Evolutionary conservation across 2,113 vertebrate genomes (phyloP), one percentile per base, ranked within the genome.

Genomic region (Piaya cayana): DNA sequence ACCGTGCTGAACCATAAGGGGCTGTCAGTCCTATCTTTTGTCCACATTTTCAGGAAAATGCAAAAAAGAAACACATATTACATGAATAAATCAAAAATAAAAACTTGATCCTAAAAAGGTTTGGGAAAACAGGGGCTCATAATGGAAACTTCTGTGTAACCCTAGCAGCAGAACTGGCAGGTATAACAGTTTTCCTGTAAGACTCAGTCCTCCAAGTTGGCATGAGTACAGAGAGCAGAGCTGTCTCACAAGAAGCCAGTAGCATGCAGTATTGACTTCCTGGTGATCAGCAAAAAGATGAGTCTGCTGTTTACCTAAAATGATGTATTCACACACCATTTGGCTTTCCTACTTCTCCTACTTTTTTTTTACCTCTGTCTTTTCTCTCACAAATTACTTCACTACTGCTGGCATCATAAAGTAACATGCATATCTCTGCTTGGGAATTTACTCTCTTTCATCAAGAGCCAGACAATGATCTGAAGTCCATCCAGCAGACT

Each of bases 11-110:
- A 69, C 75, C 10, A n/a, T 43, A 81, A 47, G 68, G 32, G 60
- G 56, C 17, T 92, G 91, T 29, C 91, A 92, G 23, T 88, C 60
- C 86, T 81, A 9, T 65, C 37, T 83, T 95, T 93, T 86, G 85
- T 82, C 68, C 68, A 77, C 21, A 76, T 78, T 85, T 93, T 91
- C 63, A 69, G 55, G 37, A 82, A 84, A 19, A 70, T 22, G 19
- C 56, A 75, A 91, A 71, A 91, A 88, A 69, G 32, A 88, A 87
- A 85, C 18, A 55, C 32, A 6, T 29, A 37, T 58, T 80, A 32
- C 47, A 55, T 0, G 2, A 72, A 84, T 37, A 90, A 77, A 67
- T 27, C 3, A 64, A 27, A 67, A 11, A 85, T 8, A 80, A 82
- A 95, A 83, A 19, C 45, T 65, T 65, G 23, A 69, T 72, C 8